Conservation (phyloP, 2,113 vertebrate genomes). For the Edolisoma coerulescens region DNA sequence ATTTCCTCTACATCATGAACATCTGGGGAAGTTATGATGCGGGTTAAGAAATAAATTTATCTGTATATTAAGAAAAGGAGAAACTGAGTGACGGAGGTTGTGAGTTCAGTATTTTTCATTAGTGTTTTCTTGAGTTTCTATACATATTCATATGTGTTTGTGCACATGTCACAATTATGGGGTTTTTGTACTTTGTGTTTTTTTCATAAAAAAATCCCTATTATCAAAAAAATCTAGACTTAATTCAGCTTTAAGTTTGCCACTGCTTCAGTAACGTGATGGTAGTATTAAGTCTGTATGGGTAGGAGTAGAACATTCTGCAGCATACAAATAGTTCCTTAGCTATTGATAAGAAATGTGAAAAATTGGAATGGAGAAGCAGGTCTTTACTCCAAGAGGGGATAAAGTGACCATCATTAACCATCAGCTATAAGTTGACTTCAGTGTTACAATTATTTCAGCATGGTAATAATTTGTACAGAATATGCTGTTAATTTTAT, state of each 20-base stretch:
- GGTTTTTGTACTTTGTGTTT: accelerated
- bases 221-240: background rate
- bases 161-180: accelerated
- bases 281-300: background rate
- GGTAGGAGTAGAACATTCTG: background rate
- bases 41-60: background rate
- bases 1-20: background rate
- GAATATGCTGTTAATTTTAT: background rate
- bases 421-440: background rate
- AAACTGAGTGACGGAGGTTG: background rate
- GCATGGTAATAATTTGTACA: background rate
- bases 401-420: background rate
- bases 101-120: background rate
- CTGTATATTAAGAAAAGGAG: background rate
- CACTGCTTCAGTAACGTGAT: background rate
- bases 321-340: background rate
- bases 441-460: background rate
- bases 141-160: background rate
- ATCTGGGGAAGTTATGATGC: background rate
- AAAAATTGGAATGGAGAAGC: background rate
- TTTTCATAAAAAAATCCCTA: background rate
- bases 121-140: background rate
- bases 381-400: background rate
- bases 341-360: background rate
- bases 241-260: background rate